Conservation (phyloP, 2,797 vertebrate species). For the Labroides dimidiatus region DNA sequence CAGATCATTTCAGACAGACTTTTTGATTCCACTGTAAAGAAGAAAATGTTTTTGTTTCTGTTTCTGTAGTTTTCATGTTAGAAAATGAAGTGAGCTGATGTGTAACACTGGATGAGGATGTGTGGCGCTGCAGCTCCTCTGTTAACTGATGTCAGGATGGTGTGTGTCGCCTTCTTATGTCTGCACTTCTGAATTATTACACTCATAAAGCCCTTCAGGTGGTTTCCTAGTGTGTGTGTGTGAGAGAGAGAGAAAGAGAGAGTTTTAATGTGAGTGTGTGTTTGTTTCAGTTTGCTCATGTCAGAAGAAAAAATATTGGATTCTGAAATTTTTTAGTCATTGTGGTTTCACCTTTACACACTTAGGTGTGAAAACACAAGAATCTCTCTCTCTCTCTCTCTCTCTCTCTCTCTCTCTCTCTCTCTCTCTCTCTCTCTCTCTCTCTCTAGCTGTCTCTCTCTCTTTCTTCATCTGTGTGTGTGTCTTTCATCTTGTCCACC, state of each 20-base stretch:
- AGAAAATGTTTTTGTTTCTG: constrained; percentile 11
- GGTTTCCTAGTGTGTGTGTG: background rate
- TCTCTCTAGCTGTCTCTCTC: too few relatives aligned
- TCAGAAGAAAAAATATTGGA: constrained; percentile 6
- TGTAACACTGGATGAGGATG: constrained; percentile 15
- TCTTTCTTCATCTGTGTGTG: too few relatives aligned
- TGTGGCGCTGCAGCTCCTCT: background rate
- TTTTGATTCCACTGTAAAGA: constrained; percentile 11
- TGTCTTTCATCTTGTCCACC: background rate
- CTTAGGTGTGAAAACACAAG: too few relatives aligned
- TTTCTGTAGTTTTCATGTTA: background rate
- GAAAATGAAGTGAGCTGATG: background rate
- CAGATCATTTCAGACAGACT: constrained; percentile 7
- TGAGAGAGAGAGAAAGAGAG: background rate
- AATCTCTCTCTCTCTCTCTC: too few relatives aligned
- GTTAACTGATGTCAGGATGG: background rate
- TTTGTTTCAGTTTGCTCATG: constrained; percentile 9
- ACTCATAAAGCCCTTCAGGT: background rate
- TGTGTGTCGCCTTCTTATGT: constrained; percentile 11
- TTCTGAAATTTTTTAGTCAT: constrained; percentile 1
- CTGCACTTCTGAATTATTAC: constrained; percentile 24
- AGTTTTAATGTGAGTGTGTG: background rate
- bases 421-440: too few relatives aligned
- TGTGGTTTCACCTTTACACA: background rate
- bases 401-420: too few relatives aligned